Conservation (phyloP, 2,888 invertebrate genomes). For the Drosophila birchii region DNA sequence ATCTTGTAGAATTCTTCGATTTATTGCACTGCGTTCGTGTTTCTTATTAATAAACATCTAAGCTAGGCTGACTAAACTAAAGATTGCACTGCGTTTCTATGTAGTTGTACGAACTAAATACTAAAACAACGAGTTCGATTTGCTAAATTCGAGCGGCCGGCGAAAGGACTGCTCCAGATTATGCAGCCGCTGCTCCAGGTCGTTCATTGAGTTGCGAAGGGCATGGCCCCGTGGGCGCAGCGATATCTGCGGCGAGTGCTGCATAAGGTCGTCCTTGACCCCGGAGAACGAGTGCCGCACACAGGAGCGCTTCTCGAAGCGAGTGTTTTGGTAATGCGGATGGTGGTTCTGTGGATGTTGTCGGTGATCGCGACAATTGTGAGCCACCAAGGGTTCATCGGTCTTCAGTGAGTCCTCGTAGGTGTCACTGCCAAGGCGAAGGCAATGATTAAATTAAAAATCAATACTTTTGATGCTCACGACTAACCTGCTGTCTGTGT, state of each 20-base stretch:
- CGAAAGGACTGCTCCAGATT: conserved; percentile 84
- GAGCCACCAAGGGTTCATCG: conserved; percentile 75
- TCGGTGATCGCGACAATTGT: conserved; percentile 79
- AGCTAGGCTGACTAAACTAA: conserved; percentile 41
- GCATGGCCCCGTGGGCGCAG: conserved; percentile 82
- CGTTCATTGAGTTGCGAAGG: conserved; percentile 84
- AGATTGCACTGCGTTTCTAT: conserved; percentile 59
- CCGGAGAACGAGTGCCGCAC: conserved; percentile 85
- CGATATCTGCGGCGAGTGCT: conserved; percentile 82
- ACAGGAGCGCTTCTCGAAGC: conserved; percentile 81
- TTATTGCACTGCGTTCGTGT: conserved; percentile 70
- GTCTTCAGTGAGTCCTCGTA: conserved; percentile 92
- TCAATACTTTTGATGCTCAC: neutral
- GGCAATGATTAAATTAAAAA: too few species aligned
- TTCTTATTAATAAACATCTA: conserved; percentile 50
- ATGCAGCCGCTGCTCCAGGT: conserved; percentile 83
- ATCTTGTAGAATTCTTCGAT: conserved; percentile 39
- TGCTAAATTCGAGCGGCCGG: conserved; percentile 81
- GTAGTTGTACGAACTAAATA: neutral
- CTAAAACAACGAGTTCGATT: conserved; percentile 80
- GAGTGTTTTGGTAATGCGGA: conserved; percentile 82
- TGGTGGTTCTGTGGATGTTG: conserved; percentile 67
- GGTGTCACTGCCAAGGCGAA: conserved; percentile 86
- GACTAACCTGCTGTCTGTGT: conserved; percentile 83
- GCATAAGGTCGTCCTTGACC: conserved; percentile 84